Evolutionary conservation across 1,140 invertebrate genomes (phyloP).

Genomic region (Stegodyphus dumicola): DNA sequence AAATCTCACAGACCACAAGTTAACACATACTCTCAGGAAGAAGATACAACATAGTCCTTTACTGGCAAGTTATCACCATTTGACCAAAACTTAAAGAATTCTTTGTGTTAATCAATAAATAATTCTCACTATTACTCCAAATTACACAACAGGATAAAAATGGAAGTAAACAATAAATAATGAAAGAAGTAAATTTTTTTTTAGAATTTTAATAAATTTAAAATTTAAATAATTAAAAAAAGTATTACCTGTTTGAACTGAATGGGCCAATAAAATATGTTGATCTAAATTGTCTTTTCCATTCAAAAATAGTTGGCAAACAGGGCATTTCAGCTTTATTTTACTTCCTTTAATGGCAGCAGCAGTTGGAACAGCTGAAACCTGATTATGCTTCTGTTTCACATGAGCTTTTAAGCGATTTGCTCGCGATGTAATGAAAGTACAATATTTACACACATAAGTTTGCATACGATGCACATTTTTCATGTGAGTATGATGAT

Average conservation of each 20-base stretch:
- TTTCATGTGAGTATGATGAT: slow-evolving; percentile 64
- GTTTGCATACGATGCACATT: slow-evolving; percentile 62
- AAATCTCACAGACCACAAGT: too few relatives aligned
- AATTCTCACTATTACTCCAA: not conserved
- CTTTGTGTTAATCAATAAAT: not conserved
- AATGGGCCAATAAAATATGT: slow-evolving; percentile 63
- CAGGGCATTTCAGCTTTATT: slow-evolving; percentile 63
- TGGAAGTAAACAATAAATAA: not conserved
- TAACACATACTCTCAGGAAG: too few relatives aligned
- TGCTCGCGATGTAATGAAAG: slow-evolving; percentile 61
- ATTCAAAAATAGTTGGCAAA: slow-evolving; percentile 62
- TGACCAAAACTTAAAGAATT: too few relatives aligned
- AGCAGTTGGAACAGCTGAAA: not conserved
- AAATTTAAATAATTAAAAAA: not conserved
- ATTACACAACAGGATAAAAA: not conserved
- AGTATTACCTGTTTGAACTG: slow-evolving; percentile 63
- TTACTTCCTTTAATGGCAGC: slow-evolving; percentile 46
- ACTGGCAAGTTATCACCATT: too few relatives aligned
- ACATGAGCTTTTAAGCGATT: slow-evolving; percentile 61
- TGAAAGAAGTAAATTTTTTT: not conserved
- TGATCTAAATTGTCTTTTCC: slow-evolving; percentile 63
- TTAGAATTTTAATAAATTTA: too few relatives aligned
- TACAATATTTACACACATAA: slow-evolving; percentile 63
- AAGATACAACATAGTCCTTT: too few relatives aligned
- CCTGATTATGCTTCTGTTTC: slow-evolving; percentile 61